phyloP scores from a whole-genome alignment of 2,888 invertebrate genomes.

The Acleris sparsana region DNA sequence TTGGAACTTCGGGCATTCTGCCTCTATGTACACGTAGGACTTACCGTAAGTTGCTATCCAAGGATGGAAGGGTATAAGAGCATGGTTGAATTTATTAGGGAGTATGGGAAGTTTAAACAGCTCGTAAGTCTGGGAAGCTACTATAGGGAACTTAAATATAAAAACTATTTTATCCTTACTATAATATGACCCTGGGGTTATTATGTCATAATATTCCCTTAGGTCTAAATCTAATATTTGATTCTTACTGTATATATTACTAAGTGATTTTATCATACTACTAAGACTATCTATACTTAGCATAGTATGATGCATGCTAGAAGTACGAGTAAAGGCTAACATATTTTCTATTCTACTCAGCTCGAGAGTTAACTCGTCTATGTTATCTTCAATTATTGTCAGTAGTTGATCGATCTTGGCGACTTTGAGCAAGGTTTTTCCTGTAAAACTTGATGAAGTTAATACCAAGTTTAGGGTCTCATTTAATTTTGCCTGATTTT shows the following conservation, averaged over 20 bases:
- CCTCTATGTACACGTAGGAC: conserved; percentile 8
- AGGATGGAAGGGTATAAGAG: background rate
- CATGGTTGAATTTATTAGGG: background rate
- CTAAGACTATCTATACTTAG: conserved; percentile 7
- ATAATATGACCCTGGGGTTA: background rate
- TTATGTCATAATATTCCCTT: conserved; percentile 1
- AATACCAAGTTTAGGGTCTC: background rate
- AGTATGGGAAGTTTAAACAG: background rate
- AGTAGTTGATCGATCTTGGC: background rate
- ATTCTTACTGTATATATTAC: background rate
- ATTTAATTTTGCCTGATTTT: background rate
- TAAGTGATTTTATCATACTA: background rate
- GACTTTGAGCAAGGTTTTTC: background rate
- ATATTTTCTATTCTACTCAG: conserved; percentile 23
- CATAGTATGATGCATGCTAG: conserved; percentile 28
- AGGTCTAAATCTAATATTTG: background rate
- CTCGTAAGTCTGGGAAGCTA: background rate
- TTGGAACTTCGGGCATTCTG: conserved; percentile 5
- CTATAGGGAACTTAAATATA: background rate
- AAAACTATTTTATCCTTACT: background rate
- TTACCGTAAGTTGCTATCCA: background rate
- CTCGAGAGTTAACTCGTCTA: conserved; percentile 17
- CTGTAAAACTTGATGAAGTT: background rate
- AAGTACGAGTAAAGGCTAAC: conserved; percentile 26
- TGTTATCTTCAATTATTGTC: background rate